Percentiles rank a stretch among this genome's conserved stretches.
phyloP scores from a whole-genome alignment of 2,888 invertebrate genomes.

The Sturmia bella region DNA sequence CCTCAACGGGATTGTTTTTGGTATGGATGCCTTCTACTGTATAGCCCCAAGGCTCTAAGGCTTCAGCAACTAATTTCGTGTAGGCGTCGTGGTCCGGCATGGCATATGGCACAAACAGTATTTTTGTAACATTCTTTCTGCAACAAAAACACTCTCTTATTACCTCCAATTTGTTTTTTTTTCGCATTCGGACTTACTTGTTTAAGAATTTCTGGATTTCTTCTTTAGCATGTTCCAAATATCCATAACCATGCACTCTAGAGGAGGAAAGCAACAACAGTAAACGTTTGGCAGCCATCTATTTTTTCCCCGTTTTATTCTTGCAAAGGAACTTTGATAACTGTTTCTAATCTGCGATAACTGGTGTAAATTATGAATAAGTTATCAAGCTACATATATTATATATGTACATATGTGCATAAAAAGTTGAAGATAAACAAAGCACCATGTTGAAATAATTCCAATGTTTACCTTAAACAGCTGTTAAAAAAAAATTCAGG shows the following conservation, averaged over 20 bases:
- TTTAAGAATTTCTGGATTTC: slow-evolving; percentile 85
- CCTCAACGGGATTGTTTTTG: slow-evolving; percentile 83
- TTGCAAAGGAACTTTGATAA: neutral
- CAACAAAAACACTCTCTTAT: slow-evolving; percentile 5
- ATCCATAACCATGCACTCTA: slow-evolving; percentile 85
- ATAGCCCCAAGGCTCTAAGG: slow-evolving; percentile 86
- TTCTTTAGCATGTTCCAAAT: slow-evolving; percentile 86
- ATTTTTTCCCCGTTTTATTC: slow-evolving; percentile 27
- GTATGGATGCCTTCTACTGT: slow-evolving; percentile 86
- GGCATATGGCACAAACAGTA: slow-evolving; percentile 90
- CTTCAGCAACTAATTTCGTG: slow-evolving; percentile 84
- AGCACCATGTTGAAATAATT: neutral
- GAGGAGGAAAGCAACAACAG: slow-evolving; percentile 87
- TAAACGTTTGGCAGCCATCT: slow-evolving; percentile 80
- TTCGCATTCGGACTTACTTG: slow-evolving; percentile 83
- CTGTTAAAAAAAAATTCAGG: slow-evolving; percentile 12
- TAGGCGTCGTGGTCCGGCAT: slow-evolving; percentile 86
- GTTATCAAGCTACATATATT: slow-evolving; percentile 15
- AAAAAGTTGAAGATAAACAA: slow-evolving; percentile 13
- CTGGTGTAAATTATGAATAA: slow-evolving; percentile 28
- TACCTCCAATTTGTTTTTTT: neutral
- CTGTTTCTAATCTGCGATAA: too few species aligned
- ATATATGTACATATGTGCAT: too few species aligned
- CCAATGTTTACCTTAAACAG: slow-evolving; percentile 25
- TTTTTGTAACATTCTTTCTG: slow-evolving; percentile 85